phyloP scores from a whole-genome alignment of 2,888 invertebrate species.

The Lamellibrachia columna region DNA sequence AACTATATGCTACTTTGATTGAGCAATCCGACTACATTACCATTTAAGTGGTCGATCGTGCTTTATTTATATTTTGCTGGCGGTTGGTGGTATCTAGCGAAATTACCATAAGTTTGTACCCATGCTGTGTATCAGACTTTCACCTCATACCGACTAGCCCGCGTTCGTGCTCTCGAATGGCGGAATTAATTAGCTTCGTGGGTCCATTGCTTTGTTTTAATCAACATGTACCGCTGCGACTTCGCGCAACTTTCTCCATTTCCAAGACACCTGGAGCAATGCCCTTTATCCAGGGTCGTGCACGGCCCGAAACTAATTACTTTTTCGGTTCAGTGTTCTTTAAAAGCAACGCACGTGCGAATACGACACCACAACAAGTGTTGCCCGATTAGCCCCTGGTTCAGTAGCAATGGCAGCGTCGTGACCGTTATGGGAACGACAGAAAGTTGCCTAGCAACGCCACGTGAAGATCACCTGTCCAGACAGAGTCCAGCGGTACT shows the following conservation, averaged over 20 bases:
- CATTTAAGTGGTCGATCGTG: not conserved
- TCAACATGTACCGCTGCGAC: not conserved
- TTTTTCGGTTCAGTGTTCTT: not conserved
- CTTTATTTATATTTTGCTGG: not conserved
- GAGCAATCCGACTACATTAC: not conserved
- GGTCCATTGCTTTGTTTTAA: not conserved
- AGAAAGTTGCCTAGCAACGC: not conserved
- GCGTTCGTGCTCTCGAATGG: not conserved
- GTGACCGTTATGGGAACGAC: not conserved
- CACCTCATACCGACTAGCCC: not conserved
- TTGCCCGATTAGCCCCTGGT: not conserved
- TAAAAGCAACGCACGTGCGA: not conserved
- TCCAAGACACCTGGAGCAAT: not conserved
- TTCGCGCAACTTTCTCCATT: not conserved
- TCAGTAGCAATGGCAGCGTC: not conserved
- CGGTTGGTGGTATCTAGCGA: not conserved
- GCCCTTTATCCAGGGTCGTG: not conserved
- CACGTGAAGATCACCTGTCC: not conserved
- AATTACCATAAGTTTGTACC: not conserved
- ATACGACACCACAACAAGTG: not conserved
- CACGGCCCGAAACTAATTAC: not conserved
- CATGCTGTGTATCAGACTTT: not conserved
- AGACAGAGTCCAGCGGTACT: not conserved
- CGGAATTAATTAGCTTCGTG: not conserved
- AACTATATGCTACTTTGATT: not conserved